Percentiles rank a stretch among this genome's conserved stretches.
phyloP scores from a whole-genome alignment of 1,140 invertebrate genomes.

The Euschistus heros region DNA sequence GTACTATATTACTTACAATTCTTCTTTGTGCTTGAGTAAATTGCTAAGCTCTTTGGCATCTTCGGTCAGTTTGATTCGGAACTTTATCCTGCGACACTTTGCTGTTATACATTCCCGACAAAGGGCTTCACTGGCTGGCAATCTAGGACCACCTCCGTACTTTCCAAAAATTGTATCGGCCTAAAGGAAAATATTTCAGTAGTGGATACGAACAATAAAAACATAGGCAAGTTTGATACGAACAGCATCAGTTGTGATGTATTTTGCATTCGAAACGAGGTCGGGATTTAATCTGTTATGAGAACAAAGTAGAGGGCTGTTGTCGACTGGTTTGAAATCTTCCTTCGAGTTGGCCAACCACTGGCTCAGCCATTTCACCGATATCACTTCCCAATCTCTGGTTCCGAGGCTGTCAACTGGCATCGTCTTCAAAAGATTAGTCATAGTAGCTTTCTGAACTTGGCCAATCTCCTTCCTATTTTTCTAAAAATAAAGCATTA shows the following conservation, averaged over 20 bases:
- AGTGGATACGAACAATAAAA: neutral
- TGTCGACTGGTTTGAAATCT: conserved; percentile 26
- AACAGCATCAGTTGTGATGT: conserved; percentile 27
- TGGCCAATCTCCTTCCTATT: conserved; percentile 15
- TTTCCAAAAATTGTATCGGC: conserved; percentile 29
- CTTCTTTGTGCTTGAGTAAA: conserved; percentile 26
- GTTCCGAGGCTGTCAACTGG: conserved; percentile 13
- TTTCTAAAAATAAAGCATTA: conserved; percentile 15
- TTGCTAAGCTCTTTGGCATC: conserved; percentile 29
- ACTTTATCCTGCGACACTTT: conserved; percentile 27
- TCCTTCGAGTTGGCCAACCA: conserved; percentile 26
- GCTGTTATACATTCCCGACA: conserved; percentile 29
- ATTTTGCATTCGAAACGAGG: conserved; percentile 27
- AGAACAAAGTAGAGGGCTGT: conserved; percentile 26
- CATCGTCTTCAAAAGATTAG: conserved; percentile 13
- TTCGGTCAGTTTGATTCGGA: conserved; percentile 27
- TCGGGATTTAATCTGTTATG: conserved; percentile 29
- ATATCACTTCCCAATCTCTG: conserved; percentile 26
- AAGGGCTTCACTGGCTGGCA: conserved; percentile 22
- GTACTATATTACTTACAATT: conserved; percentile 24
- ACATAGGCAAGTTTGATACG: conserved; percentile 16
- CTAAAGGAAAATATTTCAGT: conserved; percentile 24
- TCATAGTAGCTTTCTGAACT: conserved; percentile 23
- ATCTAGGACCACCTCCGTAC: conserved; percentile 29
- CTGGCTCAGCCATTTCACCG: conserved; percentile 26